Evolutionary conservation across 2,888 invertebrate genomes (phyloP).

Genomic region (Lasius fuliginosus): DNA sequence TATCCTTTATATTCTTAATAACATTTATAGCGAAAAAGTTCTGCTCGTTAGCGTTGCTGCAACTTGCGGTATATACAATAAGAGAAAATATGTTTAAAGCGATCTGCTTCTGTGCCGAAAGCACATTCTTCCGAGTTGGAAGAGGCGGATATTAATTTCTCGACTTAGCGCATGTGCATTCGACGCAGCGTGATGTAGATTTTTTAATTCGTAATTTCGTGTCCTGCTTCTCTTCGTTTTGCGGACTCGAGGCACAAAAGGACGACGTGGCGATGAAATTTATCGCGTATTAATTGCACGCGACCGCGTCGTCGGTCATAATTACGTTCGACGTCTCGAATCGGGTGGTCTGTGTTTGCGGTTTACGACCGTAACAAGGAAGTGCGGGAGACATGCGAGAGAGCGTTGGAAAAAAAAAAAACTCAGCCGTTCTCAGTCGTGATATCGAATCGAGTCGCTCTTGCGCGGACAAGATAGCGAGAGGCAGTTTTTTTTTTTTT

Average conservation of each 20-base stretch:
- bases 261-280: slow-evolving; percentile 29
- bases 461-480: slow-evolving; percentile 49
- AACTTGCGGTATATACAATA: no score
- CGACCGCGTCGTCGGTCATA: slow-evolving; percentile 44
- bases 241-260: neutral
- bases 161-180: neutral
- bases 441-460: neutral
- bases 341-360: slow-evolving; percentile 26
- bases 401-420: slow-evolving; percentile 47
- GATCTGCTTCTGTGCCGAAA: neutral
- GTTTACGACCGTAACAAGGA: slow-evolving; percentile 69
- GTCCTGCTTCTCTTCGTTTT: slow-evolving; percentile 4
- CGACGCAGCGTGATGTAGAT: slow-evolving; percentile 2
- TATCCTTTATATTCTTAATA: neutral
- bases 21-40: neutral
- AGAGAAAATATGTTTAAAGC: neutral
- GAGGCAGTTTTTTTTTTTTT: slow-evolving; percentile 29
- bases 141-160: neutral
- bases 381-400: slow-evolving; percentile 67
- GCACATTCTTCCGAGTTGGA: neutral
- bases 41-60: neutral
- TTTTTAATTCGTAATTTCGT: slow-evolving; percentile 20
- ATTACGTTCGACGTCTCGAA: slow-evolving; percentile 50
- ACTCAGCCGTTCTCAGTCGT: slow-evolving; percentile 47
- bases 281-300: slow-evolving; percentile 53